Evolutionary conservation across 2,113 vertebrate species (phyloP).

Genomic region (Crotalus horridus): DNA sequence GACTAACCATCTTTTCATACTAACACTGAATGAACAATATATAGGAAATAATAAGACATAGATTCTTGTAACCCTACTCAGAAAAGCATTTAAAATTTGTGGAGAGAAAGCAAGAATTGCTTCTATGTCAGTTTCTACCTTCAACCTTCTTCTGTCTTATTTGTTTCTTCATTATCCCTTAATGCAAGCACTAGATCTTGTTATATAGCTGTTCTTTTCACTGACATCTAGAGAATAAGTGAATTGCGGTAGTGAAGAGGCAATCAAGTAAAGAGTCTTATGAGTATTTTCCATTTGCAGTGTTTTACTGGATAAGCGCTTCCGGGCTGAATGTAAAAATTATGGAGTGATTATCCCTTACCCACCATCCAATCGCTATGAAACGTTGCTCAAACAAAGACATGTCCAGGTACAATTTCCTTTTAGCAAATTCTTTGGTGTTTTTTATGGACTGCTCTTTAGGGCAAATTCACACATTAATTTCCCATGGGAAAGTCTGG

Average conservation of each 20-base stretch:
- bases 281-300: constrained; percentile 63
- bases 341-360: constrained; percentile 98
- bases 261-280: not conserved
- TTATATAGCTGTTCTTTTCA: not conserved
- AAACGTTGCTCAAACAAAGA: constrained; percentile 96
- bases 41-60: not conserved
- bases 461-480: not conserved
- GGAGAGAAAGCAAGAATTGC: not conserved
- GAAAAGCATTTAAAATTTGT: not conserved
- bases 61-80: not conserved
- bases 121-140: not conserved
- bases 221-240: not conserved
- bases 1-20: not conserved
- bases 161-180: too few relatives aligned
- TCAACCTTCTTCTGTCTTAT: not conserved
- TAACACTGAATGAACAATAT: not conserved
- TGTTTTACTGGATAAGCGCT: constrained; percentile 95
- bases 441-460: not conserved
- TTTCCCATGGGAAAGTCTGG: not conserved
- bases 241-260: not conserved
- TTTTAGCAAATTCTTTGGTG: not conserved
- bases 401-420: constrained; percentile 88
- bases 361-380: constrained; percentile 96
- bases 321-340: constrained; percentile 98
- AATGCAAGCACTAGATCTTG: not conserved